Conservation (phyloP, 2,797 vertebrate species). For the Enteromius trimaculatus region DNA sequence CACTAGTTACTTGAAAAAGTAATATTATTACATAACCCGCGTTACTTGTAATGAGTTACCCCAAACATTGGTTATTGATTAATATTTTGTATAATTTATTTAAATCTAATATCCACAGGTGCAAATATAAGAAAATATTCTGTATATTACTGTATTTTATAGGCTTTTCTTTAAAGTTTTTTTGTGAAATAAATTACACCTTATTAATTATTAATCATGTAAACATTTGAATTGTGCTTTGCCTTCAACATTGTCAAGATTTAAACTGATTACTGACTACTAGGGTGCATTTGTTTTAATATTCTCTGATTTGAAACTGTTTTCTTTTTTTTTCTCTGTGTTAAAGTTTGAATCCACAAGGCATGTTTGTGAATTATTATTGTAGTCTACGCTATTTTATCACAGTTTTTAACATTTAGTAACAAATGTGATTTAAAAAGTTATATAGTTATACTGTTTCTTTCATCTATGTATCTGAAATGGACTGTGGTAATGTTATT, state of each 20-base stretch:
- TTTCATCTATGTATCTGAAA: neutral
- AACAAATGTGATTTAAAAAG: neutral
- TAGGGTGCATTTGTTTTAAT: neutral
- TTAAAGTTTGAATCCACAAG: neutral
- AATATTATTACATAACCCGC: no score
- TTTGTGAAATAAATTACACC: neutral
- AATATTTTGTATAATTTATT: neutral
- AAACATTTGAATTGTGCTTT: slow-evolving; percentile 1
- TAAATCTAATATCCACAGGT: neutral
- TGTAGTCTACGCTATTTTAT: neutral
- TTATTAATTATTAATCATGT: neutral
- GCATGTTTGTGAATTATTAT: neutral
- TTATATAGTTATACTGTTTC: neutral
- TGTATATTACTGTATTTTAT: neutral
- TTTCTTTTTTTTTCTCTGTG: neutral
- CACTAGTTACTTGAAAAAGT: no score
- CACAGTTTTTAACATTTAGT: neutral
- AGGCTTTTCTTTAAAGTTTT: neutral
- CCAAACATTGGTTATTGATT: neutral
- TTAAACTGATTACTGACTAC: neutral
- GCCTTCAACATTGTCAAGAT: neutral
- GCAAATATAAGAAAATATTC: neutral
- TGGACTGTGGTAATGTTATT: neutral
- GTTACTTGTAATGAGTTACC: no score
- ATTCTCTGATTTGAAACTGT: neutral